Evolutionary conservation across 2,113 vertebrate genomes (phyloP).

Genomic region (Notothenia coriiceps): DNA sequence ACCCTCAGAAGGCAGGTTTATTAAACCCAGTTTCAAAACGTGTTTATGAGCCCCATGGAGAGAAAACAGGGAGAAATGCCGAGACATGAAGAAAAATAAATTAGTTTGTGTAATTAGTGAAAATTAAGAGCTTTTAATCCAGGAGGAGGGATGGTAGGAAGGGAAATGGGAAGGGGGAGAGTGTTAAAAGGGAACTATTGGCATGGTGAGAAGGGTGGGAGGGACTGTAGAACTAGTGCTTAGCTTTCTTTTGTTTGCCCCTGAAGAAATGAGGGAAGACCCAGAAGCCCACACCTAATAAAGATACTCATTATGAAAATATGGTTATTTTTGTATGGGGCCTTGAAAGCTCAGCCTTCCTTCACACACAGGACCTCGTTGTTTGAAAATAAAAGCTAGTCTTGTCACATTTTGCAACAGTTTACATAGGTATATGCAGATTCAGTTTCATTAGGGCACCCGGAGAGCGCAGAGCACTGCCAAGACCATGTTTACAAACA

Average conservation of each 20-base stretch:
- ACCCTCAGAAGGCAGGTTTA: constrained; percentile 83
- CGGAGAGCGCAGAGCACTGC: too few species aligned
- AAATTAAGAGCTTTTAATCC: constrained; percentile 86
- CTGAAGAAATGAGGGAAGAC: constrained; percentile 77
- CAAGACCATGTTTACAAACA: too few species aligned
- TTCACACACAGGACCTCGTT: constrained; percentile 50
- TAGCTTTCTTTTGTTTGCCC: constrained; percentile 79
- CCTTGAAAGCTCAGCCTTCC: constrained; percentile 48
- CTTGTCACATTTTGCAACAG: constrained; percentile 36
- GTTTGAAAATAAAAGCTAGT: constrained; percentile 21
- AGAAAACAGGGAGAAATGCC: constrained; percentile 79
- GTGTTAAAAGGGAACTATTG: constrained; percentile 65
- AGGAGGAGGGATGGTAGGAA: constrained; percentile 70
- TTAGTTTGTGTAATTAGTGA: constrained; percentile 86
- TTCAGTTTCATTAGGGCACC: constrained; percentile 18
- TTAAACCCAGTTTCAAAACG: constrained; percentile 81
- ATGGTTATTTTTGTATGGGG: constrained; percentile 73
- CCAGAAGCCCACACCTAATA: constrained; percentile 86
- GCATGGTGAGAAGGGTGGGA: constrained; percentile 70
- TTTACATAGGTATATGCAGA: background rate
- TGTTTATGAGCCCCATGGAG: constrained; percentile 82
- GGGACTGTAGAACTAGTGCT: constrained; percentile 66
- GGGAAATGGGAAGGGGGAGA: constrained; percentile 18
- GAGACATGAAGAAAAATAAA: constrained; percentile 84
- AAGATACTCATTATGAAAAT: constrained; percentile 81